Conservation (phyloP, 1,140 invertebrate genomes). For the Calephelis virginiensis region DNA sequence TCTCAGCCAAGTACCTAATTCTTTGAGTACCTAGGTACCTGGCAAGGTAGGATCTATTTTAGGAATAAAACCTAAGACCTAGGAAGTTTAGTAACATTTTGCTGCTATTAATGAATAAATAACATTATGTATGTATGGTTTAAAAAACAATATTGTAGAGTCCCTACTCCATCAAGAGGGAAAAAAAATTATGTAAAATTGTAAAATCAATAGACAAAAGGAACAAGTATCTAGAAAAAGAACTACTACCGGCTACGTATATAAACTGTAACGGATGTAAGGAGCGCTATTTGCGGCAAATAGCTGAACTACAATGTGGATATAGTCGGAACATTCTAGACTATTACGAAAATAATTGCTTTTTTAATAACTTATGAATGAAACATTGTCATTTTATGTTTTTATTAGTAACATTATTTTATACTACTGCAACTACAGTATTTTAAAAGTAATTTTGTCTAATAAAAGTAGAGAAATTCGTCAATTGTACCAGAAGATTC, state of each 20-base stretch:
- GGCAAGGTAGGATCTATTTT: too few relatives aligned
- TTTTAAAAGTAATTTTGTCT: too few relatives aligned
- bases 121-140: too few relatives aligned
- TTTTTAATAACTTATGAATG: constrained; percentile 30
- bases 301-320: constrained; percentile 48
- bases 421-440: too few relatives aligned
- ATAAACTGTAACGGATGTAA: constrained; percentile 39
- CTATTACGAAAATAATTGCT: constrained; percentile 20
- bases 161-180: too few relatives aligned
- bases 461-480: constrained; percentile 10
- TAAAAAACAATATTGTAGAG: too few relatives aligned
- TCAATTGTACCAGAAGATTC: constrained; percentile 56
- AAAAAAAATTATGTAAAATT: too few relatives aligned
- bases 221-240: constrained; percentile 43
- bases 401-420: constrained; percentile 1
- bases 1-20: too few relatives aligned
- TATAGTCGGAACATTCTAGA: constrained; percentile 53
- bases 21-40: too few relatives aligned
- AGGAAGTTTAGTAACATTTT: too few relatives aligned
- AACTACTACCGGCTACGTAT: constrained; percentile 26
- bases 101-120: too few relatives aligned
- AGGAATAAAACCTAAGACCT: too few relatives aligned
- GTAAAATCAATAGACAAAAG: constrained; percentile 34
- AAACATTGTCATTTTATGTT: constrained; percentile 9
- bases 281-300: constrained; percentile 43